Evolutionary conservation across 1,140 invertebrate species (phyloP), one percentile per base, ranked within the genome.

Genomic region (Drosophila ananassae): DNA sequence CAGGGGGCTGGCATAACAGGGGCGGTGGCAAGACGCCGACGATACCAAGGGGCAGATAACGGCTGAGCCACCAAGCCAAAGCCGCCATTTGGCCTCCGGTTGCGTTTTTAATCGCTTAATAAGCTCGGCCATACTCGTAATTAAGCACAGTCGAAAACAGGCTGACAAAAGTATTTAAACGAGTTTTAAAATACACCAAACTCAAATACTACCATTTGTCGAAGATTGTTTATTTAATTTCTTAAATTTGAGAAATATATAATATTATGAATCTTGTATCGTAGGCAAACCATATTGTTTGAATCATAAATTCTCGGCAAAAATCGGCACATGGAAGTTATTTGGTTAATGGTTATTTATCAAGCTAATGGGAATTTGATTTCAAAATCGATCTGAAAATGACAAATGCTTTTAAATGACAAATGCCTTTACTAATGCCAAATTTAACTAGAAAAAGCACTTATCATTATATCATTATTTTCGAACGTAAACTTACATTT

Each of bases 101-200:
- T 39, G 73, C 60, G 60, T 47, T 64, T 59, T 62, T 75, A 81
- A 85, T 85, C 81, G 81, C 81, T 85, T 87, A 81, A 85, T 85
- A 85, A 82, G 71, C 64, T 61, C 69, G 30, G 51, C 54, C 73
- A 51, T 50, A 67, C 30, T 63, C 64, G 71, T 85, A 85, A 85
- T 85, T 82, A 87, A 76, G 60, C 47, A 47, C 82, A 85, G 77
- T 46, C 68, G 1, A 30, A 22, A 47, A 21, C 13, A 39, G 58
- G 25, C 25, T 61, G 25, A 22, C 28, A 61, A 37, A 25, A 28
- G 24, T 22, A 61, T 28, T 37, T 3, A 17, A 37, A 60, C 7
- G 12, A 25, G 12, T 39, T 17, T 22, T 12, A 17, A 32, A 46
- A 10, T 32, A 8, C 32, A 28, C 25, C 25, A 28, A 28, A 6